Evolutionary conservation across 1,140 invertebrate genomes (phyloP), one percentile per base, ranked within the genome.

Genomic region (Euwallacea fornicatus): DNA sequence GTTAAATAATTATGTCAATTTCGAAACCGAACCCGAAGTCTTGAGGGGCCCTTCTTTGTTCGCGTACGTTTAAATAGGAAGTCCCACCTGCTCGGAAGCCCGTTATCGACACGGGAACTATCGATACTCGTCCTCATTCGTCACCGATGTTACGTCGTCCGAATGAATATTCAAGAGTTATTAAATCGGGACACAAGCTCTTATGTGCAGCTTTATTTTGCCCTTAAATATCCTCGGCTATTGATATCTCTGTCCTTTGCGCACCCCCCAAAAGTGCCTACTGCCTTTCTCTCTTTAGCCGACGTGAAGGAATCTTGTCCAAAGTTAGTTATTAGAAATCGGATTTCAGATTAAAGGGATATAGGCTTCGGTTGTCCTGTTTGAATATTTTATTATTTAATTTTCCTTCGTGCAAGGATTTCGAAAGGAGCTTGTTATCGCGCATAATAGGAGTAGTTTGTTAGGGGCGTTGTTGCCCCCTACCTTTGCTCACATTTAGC

Each of bases 141-240:
- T 50, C 46, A 50, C 46, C 65, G 66, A 73, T 68, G 65, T 43
- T 68, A 55, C 73, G 74, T 75, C 77, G 70, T 73, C 73, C 69
- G 74, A 74, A 79, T 79, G 78, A 79, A 79, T 79, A 79, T 79
- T 79, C 78, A 79, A 77, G 76, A 79, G 76, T 78, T 79, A 79
- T 79, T 79, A 79, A 78, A 79, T 76, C 76, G 71, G 73, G 72
- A 77, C 77, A 75, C 74, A 53, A 55, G 72, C 74, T 72, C 74
- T 73, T 74, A 75, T 71, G 63, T 72, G 70, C 50, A 47, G 69
- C 61, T 70, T 70, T 70, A 64, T 70, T 70, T 70, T 70, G 61
- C 69, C 69, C 69, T 64, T 65, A 70, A 70, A 70, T 70, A 70
- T 70, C 46, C 65, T 42, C 42, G 11, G 44, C 6, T 72, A 72